Conservation (phyloP, 1,140 invertebrate species). For the Condylostylus longicornis region DNA sequence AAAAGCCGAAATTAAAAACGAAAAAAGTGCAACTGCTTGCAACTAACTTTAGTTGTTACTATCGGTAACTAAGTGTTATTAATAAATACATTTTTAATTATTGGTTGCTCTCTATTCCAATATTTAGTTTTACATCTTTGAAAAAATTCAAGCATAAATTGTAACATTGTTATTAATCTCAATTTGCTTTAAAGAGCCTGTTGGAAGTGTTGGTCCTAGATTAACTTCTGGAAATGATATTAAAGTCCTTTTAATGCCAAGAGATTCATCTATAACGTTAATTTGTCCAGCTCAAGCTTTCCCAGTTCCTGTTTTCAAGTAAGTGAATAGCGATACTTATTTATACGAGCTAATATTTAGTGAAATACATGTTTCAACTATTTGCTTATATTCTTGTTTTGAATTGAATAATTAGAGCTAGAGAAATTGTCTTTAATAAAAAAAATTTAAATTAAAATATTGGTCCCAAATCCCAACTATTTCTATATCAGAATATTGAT, state of each 20-base stretch:
- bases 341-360: no score
- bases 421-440: not conserved
- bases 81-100: conserved; percentile 35
- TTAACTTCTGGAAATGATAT: conserved; percentile 33
- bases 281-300: conserved; percentile 53
- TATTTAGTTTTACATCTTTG: not conserved
- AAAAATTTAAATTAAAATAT: no score
- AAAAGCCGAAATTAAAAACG: no score
- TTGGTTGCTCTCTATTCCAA: conserved; percentile 23
- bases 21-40: no score
- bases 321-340: no score
- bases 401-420: no score
- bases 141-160: not conserved
- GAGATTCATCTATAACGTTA: conserved; percentile 30
- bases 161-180: no score
- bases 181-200: conserved; percentile 39
- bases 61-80: no score
- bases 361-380: no score
- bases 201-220: conserved; percentile 52
- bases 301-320: conserved; percentile 51
- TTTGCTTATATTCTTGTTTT: no score
- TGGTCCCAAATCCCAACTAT: not conserved
- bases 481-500: not conserved
- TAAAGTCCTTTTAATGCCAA: conserved; percentile 19
- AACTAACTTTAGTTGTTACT: no score